Conservation (phyloP, 2,797 vertebrate species). For the Masticophis lateralis region DNA sequence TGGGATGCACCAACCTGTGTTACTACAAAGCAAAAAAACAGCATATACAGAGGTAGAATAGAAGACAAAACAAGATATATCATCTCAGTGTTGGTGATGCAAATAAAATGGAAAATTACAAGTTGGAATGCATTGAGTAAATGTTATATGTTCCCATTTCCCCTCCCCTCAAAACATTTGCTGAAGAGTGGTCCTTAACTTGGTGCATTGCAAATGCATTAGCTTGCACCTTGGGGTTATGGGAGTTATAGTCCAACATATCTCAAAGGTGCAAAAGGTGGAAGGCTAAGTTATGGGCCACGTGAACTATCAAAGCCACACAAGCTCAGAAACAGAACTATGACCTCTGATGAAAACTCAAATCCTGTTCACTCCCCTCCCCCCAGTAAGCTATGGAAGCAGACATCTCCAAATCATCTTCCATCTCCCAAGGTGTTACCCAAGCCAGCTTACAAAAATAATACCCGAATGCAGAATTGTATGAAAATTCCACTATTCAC, state of each 20-base stretch:
- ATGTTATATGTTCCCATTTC: neutral
- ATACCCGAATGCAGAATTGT: neutral
- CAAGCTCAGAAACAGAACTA: constrained; percentile 24
- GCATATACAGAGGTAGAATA: constrained; percentile 74
- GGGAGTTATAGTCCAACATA: neutral
- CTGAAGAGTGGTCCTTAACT: constrained; percentile 15
- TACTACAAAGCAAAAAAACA: constrained; percentile 83
- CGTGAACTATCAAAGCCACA: constrained; percentile 26
- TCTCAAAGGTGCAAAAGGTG: neutral
- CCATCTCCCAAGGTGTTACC: neutral
- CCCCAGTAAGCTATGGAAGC: neutral
- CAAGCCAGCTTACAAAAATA: neutral
- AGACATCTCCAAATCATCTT: neutral
- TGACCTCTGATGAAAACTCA: constrained; percentile 18
- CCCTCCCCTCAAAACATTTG: neutral
- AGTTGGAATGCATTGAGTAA: constrained; percentile 25
- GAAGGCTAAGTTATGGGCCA: neutral
- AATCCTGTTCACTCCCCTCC: neutral
- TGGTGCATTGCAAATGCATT: neutral
- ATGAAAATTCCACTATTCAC: neutral
- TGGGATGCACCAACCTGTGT: constrained; percentile 98
- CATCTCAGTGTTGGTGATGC: constrained; percentile 51
- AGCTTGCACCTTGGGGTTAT: neutral
- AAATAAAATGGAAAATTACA: constrained; percentile 57
- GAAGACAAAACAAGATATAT: constrained; percentile 57